A percentile compares a stretch with the other conserved stretches of the same genome.
These are phyloP conservation scores for Homalodisca vitripennis DNA, from an alignment of 1,140 invertebrate species.

Conservation along the genomic window DNA sequence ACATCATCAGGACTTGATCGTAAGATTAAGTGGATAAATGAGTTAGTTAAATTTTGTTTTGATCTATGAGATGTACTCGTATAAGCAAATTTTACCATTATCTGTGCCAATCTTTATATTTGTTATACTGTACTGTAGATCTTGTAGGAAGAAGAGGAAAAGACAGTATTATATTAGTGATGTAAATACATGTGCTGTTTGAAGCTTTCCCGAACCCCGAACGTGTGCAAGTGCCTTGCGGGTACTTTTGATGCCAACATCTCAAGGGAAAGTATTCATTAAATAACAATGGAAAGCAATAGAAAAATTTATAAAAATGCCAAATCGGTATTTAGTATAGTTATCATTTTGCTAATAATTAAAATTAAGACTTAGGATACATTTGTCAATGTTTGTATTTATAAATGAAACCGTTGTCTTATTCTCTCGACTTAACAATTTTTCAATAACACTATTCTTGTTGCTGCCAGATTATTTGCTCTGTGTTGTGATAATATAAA, in stretches of 20 bases:
- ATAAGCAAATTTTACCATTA: constrained; percentile 18
- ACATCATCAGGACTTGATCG: constrained; percentile 10
- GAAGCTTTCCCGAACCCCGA: not conserved
- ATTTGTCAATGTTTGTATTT: constrained; percentile 35
- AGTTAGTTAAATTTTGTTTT: constrained; percentile 20
- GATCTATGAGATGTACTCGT: too few species aligned
- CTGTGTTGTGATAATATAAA: constrained; percentile 42
- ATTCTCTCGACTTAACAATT: constrained; percentile 26
- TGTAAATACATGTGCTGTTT: constrained; percentile 12
- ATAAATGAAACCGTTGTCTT: constrained; percentile 32
- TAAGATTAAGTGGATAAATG: constrained; percentile 11
- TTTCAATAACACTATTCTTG: constrained; percentile 34
- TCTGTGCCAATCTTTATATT: constrained; percentile 31
- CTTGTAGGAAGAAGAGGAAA: constrained; percentile 23
- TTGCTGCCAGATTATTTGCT: constrained; percentile 41
- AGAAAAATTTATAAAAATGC: constrained; percentile 31
- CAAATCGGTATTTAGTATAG: constrained; percentile 27
- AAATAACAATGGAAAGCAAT: constrained; percentile 36
- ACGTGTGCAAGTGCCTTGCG: constrained; percentile 33
- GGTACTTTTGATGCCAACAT: constrained; percentile 28
- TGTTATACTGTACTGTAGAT: constrained; percentile 30
- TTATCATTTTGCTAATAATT: constrained; percentile 31
- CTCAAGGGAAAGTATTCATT: constrained; percentile 32
- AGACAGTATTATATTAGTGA: constrained; percentile 32
- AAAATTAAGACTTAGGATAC: constrained; percentile 28